These are phyloP conservation scores for Parthenolecanium corni DNA, from an alignment of 2,888 invertebrate species.

Conservation along the genomic window DNA sequence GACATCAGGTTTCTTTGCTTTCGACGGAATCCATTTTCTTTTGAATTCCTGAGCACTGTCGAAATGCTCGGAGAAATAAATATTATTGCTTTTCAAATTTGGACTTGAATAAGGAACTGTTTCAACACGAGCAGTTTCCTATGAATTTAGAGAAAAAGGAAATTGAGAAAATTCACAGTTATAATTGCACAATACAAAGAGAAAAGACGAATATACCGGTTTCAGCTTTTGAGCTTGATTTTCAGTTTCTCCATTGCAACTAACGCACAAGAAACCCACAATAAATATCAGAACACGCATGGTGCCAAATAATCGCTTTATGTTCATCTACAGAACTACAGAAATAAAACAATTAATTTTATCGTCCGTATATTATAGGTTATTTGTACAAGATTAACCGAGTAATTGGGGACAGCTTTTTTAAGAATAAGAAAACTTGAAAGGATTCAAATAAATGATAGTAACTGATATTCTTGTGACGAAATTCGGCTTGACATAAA, in stretches of 20 bases:
- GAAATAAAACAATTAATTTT: no score
- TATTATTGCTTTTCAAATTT: not conserved
- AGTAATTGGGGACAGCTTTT: no score
- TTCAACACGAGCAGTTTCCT: conserved; percentile 23
- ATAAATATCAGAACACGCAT: no score
- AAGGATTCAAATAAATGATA: no score
- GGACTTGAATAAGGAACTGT: conserved; percentile 28
- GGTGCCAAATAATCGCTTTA: no score
- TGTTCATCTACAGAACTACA: no score
- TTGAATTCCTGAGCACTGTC: conserved; percentile 61
- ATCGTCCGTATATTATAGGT: no score
- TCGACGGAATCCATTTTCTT: conserved; percentile 72
- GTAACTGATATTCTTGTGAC: no score
- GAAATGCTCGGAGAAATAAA: conserved; percentile 76
- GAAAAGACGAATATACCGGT: not conserved
- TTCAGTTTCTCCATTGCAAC: not conserved
- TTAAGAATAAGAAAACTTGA: no score
- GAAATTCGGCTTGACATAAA: no score
- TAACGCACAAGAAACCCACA: not conserved
- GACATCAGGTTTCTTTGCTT: conserved; percentile 74
- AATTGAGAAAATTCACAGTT: not conserved
- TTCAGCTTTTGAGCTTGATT: conserved; percentile 11
- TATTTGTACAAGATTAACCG: no score
- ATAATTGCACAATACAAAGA: not conserved
- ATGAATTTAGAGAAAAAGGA: not conserved